Conservation (phyloP, 2,113 vertebrate genomes). For the Puma concolor region DNA sequence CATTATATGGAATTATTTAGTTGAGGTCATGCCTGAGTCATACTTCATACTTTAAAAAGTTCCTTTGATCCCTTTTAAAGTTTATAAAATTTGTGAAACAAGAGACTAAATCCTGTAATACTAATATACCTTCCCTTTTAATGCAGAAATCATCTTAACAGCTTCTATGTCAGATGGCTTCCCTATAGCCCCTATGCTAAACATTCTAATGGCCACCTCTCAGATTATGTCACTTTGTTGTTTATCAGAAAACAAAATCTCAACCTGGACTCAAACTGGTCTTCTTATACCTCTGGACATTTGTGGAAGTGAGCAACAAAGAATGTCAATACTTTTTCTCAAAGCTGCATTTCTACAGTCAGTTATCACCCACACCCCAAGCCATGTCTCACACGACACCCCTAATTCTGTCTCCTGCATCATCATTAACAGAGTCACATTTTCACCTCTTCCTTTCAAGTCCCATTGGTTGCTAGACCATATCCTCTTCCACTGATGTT, state of each 20-base stretch:
- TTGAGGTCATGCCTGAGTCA: neutral
- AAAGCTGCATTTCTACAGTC: neutral
- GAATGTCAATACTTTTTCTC: neutral
- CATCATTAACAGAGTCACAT: too few species aligned
- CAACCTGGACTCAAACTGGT: neutral
- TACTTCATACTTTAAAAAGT: neutral
- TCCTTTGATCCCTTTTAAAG: neutral
- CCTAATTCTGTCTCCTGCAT: neutral
- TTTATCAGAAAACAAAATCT: neutral
- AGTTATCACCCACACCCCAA: neutral
- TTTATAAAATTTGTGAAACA: neutral
- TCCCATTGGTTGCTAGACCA: neutral
- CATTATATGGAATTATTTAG: neutral
- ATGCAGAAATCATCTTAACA: neutral
- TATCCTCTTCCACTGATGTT: neutral
- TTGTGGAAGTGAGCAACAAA: neutral
- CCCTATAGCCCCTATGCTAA: neutral
- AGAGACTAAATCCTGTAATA: neutral
- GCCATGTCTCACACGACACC: fast-evolving
- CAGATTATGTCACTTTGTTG: neutral
- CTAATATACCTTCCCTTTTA: neutral
- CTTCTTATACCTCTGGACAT: neutral
- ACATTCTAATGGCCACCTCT: neutral
- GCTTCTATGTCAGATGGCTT: neutral
- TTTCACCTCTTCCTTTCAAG: neutral